Evolutionary conservation across 2,113 vertebrate genomes (phyloP), one percentile per base, ranked within the genome.

Genomic region (Dasyurus viverrinus): DNA sequence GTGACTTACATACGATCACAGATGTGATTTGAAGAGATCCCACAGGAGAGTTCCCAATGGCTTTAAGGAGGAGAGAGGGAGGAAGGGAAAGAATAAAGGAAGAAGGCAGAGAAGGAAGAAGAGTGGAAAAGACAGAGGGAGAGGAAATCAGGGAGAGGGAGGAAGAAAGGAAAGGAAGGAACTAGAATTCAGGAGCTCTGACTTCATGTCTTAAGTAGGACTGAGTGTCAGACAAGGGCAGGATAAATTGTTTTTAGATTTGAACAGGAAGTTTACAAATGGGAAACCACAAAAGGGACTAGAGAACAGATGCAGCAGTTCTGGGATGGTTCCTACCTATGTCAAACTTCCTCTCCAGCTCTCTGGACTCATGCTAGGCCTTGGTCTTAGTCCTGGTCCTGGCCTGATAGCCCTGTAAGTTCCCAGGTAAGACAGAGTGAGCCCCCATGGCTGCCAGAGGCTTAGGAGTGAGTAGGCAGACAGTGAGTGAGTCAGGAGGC

Each of bases 211-310:
- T 68, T 68, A 36, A 36, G 60, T 36, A 68, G n/a, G 19, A 84
- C 68, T 23, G 19, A 42, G 42, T 42, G 6, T 84, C n/a, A 84
- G 68, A 16, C 68, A 84, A 84, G 68, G 68, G 68, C n/a, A 84
- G n/a, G n/a, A 84, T 22, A 84, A 84, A 84, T 84, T 84, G 68
- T 84, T 84, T 84, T 84, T 84, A 84, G 68, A 84, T 84, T 42
- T 84, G 68, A n/a, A 84, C 68, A 84, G 68, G 68, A 84, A 84
- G 68, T 84, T 84, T 84, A 84, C 68, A 84, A 84, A 84, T 84
- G 68, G n/a, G n/a, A n/a, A 84, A 84, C 68, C 68, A 84, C 68
- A 84, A 84, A 84, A 42, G 68, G 4, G n/a, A 84, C 68, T 23
- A 84, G 68, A 84, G 68, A 42, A 42, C 68, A 84, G n/a, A 84